Percentiles rank a stretch among this genome's conserved stretches.
Conservation (phyloP, 2,888 invertebrate genomes). For the Trichopria drosophilae region DNA sequence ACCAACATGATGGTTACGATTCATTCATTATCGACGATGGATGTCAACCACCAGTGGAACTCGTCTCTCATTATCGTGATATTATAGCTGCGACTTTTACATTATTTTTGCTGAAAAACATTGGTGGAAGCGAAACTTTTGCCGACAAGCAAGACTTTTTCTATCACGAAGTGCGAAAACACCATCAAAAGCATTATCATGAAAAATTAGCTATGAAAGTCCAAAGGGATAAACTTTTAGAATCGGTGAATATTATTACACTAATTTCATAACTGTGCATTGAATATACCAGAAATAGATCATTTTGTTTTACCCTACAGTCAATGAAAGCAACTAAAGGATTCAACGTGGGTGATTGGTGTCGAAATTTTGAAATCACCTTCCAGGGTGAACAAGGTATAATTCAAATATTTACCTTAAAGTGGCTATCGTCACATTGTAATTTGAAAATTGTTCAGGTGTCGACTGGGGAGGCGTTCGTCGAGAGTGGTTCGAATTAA, state of each 20-base stretch:
- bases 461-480: conserved; percentile 93
- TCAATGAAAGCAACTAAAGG: conserved; percentile 83
- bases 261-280: not conserved
- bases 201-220: conserved; percentile 84
- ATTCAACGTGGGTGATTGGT: conserved; percentile 90
- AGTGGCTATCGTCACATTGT: too few relatives aligned
- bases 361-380: conserved; percentile 88
- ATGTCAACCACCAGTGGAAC: conserved; percentile 81
- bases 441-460: too few relatives aligned
- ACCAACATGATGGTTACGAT: conserved; percentile 61
- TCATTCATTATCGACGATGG: conserved; percentile 89
- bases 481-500: conserved; percentile 91
- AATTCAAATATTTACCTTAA: too few relatives aligned
- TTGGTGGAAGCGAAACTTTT: conserved; percentile 93
- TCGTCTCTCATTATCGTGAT: conserved; percentile 82
- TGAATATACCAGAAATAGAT: not conserved
- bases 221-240: conserved; percentile 76
- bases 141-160: conserved; percentile 76
- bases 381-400: conserved; percentile 94
- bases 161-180: conserved; percentile 75
- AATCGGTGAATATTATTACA: conserved; percentile 63
- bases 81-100: conserved; percentile 92
- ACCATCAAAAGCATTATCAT: conserved; percentile 85
- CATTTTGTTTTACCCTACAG: conserved; percentile 53
- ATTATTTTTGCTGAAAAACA: conserved; percentile 87